Base-by-base conservation (phyloP, 2,113 vertebrate genomes). In the Mesocricetus auratus region DNA sequence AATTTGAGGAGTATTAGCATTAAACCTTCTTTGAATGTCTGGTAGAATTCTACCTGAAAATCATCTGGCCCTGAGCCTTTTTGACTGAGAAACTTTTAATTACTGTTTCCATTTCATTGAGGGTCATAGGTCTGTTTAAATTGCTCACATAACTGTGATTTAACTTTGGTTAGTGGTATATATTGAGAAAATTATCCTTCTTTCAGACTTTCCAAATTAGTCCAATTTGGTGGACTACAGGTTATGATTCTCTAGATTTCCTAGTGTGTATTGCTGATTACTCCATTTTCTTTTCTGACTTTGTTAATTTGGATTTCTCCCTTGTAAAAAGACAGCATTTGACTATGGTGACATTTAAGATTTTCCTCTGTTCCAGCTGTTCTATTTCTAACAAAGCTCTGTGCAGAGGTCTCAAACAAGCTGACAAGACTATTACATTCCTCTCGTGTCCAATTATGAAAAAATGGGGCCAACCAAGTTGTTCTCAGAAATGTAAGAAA, bases 401-500 rank as follows among this genome's bases (percentile, higher is more conserved):
- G 9, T 60, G 60, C 16, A 83, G 83, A 75, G n/a, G 64, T 82
- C 53, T 82, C 53, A 92, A 78, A 50, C 19, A 92, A 91, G 26
- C 31, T 56, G 5, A 22, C 78, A 22, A 71, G 39, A 50, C 29
- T 7, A 50, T 39, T 13, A 60, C 22, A 26, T 75, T 85, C 45
- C 39, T 85, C 62, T n/a, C 71, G 0, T 39, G 81, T 39, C 94
- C 81, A 73, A 92, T 71, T 75, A 87, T 4, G 19, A 81, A 92
- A 83, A 15, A 60, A 71, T 19, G 3, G 16, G 42, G n/a, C 21
- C 12, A 58, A 73, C 13, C 85, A 9, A 83, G 12, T 45, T 71
- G n/a, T 66, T 56, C 60, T 68, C 78, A 86, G 53, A 82, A 96
- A 62, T 56, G 74, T 47, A 50, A 83, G 53, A 81, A 77, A 78